Conservation (phyloP, 2,888 invertebrate species). For the Ceratothoa steindachneri region DNA sequence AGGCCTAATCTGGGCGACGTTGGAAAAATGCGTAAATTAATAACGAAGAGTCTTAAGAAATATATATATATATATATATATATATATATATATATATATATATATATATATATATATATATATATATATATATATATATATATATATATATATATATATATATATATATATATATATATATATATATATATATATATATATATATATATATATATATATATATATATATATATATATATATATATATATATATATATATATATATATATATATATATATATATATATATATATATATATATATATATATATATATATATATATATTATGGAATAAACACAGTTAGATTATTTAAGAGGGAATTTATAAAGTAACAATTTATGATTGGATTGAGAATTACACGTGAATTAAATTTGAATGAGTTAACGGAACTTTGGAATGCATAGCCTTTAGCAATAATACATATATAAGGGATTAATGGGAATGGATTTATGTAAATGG, state of each 20-base stretch:
- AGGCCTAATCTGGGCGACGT: no score
- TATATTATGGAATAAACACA: no score
- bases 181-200: constrained; percentile 16
- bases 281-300: neutral
- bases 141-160: neutral
- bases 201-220: constrained; percentile 19
- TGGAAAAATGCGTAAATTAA: no score
- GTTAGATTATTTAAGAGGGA: no score
- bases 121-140: neutral
- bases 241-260: neutral
- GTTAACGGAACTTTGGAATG: no score
- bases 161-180: neutral
- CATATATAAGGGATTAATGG: no score
- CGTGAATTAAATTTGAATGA: no score
- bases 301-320: neutral
- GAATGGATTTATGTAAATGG: no score
- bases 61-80: neutral
- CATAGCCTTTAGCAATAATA: no score
- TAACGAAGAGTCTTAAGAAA: no score
- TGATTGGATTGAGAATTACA: no score
- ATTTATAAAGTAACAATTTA: no score
- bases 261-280: neutral
- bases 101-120: neutral
- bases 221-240: constrained; percentile 10
- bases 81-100: constrained; percentile 3